Conservation (phyloP, 2,797 vertebrate genomes). For the Pseudotriccus pelzelni region DNA sequence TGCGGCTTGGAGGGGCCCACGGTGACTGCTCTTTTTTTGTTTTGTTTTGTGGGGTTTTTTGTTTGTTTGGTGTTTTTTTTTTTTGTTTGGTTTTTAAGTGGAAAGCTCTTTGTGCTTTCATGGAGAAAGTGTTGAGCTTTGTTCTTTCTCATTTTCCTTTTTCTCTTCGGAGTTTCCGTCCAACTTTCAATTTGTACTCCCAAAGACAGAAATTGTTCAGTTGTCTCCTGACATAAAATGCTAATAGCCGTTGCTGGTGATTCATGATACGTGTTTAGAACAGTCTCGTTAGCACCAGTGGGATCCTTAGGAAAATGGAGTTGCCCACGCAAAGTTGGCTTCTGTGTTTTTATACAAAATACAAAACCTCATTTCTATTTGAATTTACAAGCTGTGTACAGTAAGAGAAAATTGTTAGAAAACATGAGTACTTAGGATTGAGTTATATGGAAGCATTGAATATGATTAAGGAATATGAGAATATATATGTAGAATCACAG, state of each 20-base stretch:
- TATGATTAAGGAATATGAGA: conserved; percentile 63
- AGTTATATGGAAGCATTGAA: conserved; percentile 63
- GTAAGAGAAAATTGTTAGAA: conserved; percentile 46
- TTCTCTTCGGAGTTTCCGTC: background rate
- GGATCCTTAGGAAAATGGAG: background rate
- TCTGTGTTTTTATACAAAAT: background rate
- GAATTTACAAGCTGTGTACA: conserved; percentile 6
- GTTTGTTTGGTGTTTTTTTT: background rate
- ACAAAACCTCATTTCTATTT: background rate
- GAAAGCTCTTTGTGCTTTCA: background rate
- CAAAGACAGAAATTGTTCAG: background rate
- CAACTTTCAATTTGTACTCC: background rate
- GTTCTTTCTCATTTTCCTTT: background rate
- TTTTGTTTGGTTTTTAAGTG: background rate
- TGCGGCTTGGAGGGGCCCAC: background rate
- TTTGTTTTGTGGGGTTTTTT: too few relatives aligned
- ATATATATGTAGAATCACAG: conserved; percentile 47
- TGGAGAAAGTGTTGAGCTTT: background rate
- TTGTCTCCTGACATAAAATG: background rate
- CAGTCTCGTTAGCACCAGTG: background rate
- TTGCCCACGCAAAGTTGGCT: background rate
- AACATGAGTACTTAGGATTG: conserved; percentile 51
- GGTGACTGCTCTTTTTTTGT: background rate
- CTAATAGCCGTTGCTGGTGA: background rate
- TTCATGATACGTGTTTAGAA: background rate